Conservation (phyloP, 1,140 invertebrate genomes). For the Pararge aegeria region DNA sequence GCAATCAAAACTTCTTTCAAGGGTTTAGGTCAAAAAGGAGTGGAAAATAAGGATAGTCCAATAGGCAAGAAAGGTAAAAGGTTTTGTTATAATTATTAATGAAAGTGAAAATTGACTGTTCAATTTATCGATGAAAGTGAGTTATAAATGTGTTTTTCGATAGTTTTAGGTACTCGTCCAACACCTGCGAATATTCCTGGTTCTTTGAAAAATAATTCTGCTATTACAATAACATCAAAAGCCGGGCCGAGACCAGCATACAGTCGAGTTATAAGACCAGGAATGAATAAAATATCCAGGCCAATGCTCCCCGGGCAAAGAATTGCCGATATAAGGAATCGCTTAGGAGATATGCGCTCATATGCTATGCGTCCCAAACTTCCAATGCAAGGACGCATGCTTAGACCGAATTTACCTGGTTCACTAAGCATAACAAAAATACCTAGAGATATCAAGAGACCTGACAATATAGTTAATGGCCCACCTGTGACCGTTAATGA, state of each 20-base stretch:
- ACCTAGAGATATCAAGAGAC: slow-evolving; percentile 52
- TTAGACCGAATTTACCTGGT: slow-evolving; percentile 56
- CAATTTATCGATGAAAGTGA: slow-evolving; percentile 13
- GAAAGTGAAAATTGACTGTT: no score
- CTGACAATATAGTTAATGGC: slow-evolving; percentile 39
- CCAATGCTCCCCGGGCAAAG: slow-evolving; percentile 65
- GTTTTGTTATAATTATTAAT: not conserved
- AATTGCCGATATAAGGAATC: slow-evolving; percentile 61
- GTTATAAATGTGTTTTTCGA: slow-evolving; percentile 29
- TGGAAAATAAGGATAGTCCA: slow-evolving; percentile 78
- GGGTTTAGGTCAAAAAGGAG: slow-evolving; percentile 82
- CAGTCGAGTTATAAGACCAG: slow-evolving; percentile 61
- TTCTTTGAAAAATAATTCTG: slow-evolving; percentile 84
- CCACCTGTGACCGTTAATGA: slow-evolving; percentile 48
- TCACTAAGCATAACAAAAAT: slow-evolving; percentile 72
- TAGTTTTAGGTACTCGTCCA: slow-evolving; percentile 72
- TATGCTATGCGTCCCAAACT: slow-evolving; percentile 49
- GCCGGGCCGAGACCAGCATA: slow-evolving; percentile 60
- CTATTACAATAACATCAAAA: slow-evolving; percentile 85
- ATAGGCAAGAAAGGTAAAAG: slow-evolving; percentile 67
- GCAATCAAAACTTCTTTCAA: slow-evolving; percentile 92
- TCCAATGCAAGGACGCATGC: slow-evolving; percentile 41
- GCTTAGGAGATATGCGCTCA: slow-evolving; percentile 57
- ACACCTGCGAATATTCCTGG: slow-evolving; percentile 78
- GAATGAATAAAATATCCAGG: slow-evolving; percentile 57